Conservation (phyloP, 2,888 invertebrate genomes). For the Psylliodes chrysocephalus region DNA sequence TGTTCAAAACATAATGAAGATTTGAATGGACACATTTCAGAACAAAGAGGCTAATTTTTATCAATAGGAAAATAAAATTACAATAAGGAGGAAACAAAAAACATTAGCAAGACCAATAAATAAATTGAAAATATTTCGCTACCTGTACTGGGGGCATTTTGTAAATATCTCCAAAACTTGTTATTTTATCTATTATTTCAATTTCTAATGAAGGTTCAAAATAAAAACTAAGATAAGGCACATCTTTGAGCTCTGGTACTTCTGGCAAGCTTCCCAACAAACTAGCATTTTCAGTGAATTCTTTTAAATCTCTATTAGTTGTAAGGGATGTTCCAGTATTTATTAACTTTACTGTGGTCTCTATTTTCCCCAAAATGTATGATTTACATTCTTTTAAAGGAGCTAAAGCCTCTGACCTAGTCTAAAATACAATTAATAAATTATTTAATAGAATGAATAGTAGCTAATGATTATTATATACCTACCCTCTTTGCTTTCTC, state of each 20-base stretch:
- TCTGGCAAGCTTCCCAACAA: slow-evolving; percentile 67
- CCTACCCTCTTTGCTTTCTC: slow-evolving; percentile 50
- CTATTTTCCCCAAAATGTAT: slow-evolving; percentile 60
- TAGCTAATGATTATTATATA: slow-evolving; percentile 12
- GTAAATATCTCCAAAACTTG: slow-evolving; percentile 55
- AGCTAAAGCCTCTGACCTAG: slow-evolving; percentile 57
- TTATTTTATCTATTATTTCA: slow-evolving; percentile 51
- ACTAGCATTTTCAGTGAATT: slow-evolving; percentile 53
- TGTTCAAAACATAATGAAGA: too few species aligned
- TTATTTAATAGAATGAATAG: slow-evolving; percentile 8
- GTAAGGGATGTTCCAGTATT: slow-evolving; percentile 53
- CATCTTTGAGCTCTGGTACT: slow-evolving; percentile 68
- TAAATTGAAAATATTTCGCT: background rate
- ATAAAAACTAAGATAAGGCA: slow-evolving; percentile 67
- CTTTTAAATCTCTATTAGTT: slow-evolving; percentile 45
- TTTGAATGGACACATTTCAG: too few species aligned
- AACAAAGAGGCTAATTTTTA: background rate
- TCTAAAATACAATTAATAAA: slow-evolving; percentile 51
- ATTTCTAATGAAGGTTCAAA: slow-evolving; percentile 57
- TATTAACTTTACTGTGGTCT: slow-evolving; percentile 58
- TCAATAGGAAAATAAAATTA: background rate
- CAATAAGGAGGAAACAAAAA: too few species aligned
- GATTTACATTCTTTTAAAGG: slow-evolving; percentile 62
- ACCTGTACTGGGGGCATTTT: slow-evolving; percentile 60
- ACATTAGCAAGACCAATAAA: background rate